Evolutionary conservation across 1,140 invertebrate species (phyloP).

Genomic region (Nasonia longicornis): DNA sequence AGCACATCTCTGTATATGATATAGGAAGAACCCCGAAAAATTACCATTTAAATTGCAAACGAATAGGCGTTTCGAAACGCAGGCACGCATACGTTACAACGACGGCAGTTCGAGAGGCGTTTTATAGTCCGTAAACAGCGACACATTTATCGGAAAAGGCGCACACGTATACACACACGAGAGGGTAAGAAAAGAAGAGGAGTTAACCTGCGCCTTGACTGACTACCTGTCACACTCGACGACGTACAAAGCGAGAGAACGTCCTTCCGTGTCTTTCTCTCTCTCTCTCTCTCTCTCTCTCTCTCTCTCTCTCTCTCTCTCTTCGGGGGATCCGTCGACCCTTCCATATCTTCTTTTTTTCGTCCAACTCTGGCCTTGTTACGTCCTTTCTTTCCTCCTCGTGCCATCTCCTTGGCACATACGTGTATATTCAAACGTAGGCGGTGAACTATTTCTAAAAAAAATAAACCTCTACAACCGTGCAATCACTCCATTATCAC

Average conservation of each 20-base stretch:
- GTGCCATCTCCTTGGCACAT: too few species aligned
- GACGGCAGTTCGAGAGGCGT: neutral
- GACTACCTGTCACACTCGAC: slow-evolving; percentile 27
- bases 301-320: slow-evolving; percentile 1
- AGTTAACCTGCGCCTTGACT: slow-evolving; percentile 29
- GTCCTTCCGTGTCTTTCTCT: neutral
- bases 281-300: neutral
- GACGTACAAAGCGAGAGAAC: neutral
- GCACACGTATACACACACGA: neutral
- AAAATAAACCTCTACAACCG: too few species aligned
- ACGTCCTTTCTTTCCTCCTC: too few species aligned
- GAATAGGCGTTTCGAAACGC: slow-evolving; percentile 31
- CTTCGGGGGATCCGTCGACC: neutral
- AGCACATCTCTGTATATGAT: neutral
- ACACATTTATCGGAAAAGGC: slow-evolving; percentile 11
- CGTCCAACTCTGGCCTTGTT: neutral
- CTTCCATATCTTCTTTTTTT: neutral
- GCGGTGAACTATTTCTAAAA: too few species aligned
- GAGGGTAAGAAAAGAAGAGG: neutral
- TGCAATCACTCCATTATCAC: too few species aligned
- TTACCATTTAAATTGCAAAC: slow-evolving; percentile 40
- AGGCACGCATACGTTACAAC: neutral
- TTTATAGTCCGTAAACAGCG: slow-evolving; percentile 24
- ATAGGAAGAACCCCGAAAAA: neutral
- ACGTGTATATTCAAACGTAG: too few species aligned